Conservation (phyloP, 2,888 invertebrate species). For the Drosophila pseudotalamancana region DNA sequence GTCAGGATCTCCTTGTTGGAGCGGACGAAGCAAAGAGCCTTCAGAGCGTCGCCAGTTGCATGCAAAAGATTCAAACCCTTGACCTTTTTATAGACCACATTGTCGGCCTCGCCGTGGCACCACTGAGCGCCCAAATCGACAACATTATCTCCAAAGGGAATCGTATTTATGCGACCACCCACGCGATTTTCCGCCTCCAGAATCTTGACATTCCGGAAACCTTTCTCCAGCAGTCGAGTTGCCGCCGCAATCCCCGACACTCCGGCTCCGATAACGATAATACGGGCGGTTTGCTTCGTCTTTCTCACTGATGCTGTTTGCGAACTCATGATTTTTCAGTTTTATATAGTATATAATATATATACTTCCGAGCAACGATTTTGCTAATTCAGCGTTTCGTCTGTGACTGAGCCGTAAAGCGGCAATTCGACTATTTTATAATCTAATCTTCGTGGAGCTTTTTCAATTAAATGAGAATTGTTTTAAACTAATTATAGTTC, state of each 20-base stretch:
- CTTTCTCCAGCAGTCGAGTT: slow-evolving; percentile 82
- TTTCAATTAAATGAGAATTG: neutral
- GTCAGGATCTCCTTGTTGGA: slow-evolving; percentile 83
- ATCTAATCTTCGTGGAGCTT: neutral
- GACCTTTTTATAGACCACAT: slow-evolving; percentile 87
- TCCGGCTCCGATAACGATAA: slow-evolving; percentile 83
- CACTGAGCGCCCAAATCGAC: slow-evolving; percentile 92
- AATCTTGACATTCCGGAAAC: slow-evolving; percentile 85
- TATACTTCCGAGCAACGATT: neutral
- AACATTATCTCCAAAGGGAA: slow-evolving; percentile 85
- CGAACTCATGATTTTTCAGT: slow-evolving; percentile 15
- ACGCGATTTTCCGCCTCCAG: slow-evolving; percentile 88
- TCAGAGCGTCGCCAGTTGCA: slow-evolving; percentile 62
- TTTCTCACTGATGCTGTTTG: slow-evolving; percentile 3
- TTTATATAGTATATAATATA: neutral
- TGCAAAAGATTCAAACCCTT: slow-evolving; percentile 72
- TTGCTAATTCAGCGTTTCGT: neutral
- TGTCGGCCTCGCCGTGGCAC: slow-evolving; percentile 87
- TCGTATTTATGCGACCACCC: slow-evolving; percentile 87
- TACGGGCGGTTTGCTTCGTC: slow-evolving; percentile 66
- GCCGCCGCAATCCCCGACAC: slow-evolving; percentile 84
- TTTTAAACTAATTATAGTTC: neutral
- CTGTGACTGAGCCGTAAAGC: slow-evolving; percentile 17
- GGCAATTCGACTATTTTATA: slow-evolving; percentile 14
- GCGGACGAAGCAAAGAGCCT: slow-evolving; percentile 69